A percentile compares a stretch with the other conserved stretches of the same genome.
phyloP scores from a whole-genome alignment of 2,797 vertebrate species.

The Sebastolobus alascanus region DNA sequence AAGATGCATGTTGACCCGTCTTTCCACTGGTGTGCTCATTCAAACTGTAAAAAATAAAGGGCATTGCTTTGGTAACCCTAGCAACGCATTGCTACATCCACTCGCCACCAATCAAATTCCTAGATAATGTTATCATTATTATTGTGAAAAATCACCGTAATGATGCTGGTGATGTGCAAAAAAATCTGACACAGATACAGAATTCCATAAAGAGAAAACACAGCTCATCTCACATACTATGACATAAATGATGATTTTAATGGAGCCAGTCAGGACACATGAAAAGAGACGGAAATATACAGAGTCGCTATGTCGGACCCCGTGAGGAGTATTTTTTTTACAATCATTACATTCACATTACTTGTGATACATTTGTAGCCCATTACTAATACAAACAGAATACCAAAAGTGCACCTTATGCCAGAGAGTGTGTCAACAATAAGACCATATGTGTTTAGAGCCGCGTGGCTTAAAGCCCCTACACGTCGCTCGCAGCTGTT shows the following conservation, averaged over 20 bases:
- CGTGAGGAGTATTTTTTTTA: neutral
- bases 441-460: constrained; percentile 25
- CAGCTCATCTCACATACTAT: neutral
- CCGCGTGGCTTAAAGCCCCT: neutral
- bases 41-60: neutral
- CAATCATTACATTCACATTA: constrained; percentile 1
- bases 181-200: neutral
- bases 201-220: neutral
- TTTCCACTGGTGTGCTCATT: neutral
- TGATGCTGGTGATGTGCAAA: neutral
- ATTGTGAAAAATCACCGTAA: neutral
- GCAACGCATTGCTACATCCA: neutral
- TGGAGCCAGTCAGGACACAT: neutral
- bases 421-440: constrained; percentile 12
- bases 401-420: neutral
- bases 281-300: neutral
- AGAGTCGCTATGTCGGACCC: neutral
- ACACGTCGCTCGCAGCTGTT: constrained; percentile 34
- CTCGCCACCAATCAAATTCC: neutral
- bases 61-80: neutral
- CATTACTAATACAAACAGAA: constrained; percentile 3
- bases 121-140: neutral
- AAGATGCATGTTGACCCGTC: neutral
- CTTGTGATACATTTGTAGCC: neutral
- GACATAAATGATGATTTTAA: constrained; percentile 11